phyloP scores from a whole-genome alignment of 2,888 invertebrate species.

The Resseliella maxima region DNA sequence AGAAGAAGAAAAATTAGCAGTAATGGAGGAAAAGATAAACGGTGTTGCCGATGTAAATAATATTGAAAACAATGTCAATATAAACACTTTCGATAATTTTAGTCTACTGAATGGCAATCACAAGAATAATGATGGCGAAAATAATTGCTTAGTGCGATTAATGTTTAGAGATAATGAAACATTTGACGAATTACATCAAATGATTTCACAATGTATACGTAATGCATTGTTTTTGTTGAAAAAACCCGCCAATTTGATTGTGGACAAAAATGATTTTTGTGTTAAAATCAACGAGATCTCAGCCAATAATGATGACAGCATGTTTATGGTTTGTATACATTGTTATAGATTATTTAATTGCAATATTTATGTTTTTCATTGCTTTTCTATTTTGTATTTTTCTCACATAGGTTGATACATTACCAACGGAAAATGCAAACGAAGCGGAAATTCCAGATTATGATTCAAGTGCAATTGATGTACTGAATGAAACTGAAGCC shows the following conservation, averaged over 20 bases:
- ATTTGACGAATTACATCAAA: constrained; percentile 1
- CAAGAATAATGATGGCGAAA: not conserved
- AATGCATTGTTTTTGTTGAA: constrained; percentile 18
- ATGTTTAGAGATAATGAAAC: not conserved
- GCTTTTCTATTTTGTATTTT: too few species aligned
- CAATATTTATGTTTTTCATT: too few species aligned
- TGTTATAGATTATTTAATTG: too few species aligned
- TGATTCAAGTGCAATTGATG: not conserved
- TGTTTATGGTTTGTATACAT: too few species aligned
- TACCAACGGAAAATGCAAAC: constrained; percentile 1
- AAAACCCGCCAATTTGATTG: not conserved
- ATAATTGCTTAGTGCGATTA: not conserved
- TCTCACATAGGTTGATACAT: too few species aligned
- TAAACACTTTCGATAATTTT: not conserved
- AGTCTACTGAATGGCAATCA: not conserved
- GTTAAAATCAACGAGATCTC: not conserved
- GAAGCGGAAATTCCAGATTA: constrained; percentile 36
- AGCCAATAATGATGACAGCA: not conserved
- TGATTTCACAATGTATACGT: not conserved
- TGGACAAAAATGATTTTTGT: not conserved
- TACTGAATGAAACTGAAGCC: not conserved
- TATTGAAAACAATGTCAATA: not conserved
- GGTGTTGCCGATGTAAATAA: not conserved
- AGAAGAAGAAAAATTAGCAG: not conserved
- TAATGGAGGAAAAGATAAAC: not conserved